These are phyloP conservation scores for Chaetogeoica ovagalla DNA, from an alignment of 2,888 invertebrate genomes.

Conservation along the genomic window DNA sequence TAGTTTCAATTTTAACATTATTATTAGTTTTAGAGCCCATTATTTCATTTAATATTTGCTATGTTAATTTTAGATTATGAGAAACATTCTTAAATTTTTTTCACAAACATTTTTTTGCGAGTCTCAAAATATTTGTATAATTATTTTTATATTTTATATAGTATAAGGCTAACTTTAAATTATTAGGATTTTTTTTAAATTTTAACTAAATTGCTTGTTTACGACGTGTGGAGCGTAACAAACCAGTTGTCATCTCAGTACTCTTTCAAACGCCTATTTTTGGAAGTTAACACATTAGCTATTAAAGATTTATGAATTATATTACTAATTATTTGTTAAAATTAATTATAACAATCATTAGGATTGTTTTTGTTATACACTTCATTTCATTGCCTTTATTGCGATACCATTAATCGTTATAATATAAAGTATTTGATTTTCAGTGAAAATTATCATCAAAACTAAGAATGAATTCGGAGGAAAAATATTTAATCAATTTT, in stretches of 20 bases:
- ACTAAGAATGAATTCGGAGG: too few species aligned
- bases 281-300: background rate
- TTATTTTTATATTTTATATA: slow-evolving; percentile 35
- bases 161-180: background rate
- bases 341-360: background rate
- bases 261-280: slow-evolving; percentile 17
- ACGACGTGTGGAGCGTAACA: background rate
- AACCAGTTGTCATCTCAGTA: slow-evolving; percentile 4
- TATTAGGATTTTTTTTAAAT: slow-evolving; percentile 22
- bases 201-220: slow-evolving; percentile 11
- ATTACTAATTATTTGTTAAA: slow-evolving; percentile 6
- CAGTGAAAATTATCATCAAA: too few species aligned
- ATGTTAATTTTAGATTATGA: slow-evolving; percentile 6
- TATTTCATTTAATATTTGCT: slow-evolving; percentile 9
- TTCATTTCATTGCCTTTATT: background rate
- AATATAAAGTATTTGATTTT: too few species aligned
- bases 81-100: slow-evolving; percentile 11
- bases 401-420: too few species aligned
- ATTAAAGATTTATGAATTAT: background rate
- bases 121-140: slow-evolving; percentile 6
- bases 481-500: too few species aligned
- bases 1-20: background rate
- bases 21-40: slow-evolving; percentile 2
- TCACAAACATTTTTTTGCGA: background rate
- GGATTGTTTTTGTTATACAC: background rate